Conservation (phyloP, 2,797 vertebrate species). For the Brachyalestes nurse region DNA sequence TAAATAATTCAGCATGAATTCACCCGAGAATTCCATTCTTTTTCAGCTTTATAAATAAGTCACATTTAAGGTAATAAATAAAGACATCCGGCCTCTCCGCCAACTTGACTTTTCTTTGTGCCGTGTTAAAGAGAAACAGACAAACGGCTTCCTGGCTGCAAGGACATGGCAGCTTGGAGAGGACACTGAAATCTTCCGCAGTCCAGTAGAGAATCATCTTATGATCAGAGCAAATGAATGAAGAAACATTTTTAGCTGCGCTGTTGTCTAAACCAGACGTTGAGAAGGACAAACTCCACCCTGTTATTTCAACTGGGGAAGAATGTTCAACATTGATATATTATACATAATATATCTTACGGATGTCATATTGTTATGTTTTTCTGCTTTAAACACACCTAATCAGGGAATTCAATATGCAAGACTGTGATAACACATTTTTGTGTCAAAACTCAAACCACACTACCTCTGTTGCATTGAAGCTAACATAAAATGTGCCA, state of each 20-base stretch:
- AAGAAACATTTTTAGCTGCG: neutral
- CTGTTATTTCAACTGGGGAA: no score
- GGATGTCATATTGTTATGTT: no score
- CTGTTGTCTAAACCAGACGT: neutral
- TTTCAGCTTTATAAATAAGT: constrained; percentile 83
- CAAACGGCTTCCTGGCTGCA: neutral
- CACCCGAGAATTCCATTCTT: constrained; percentile 82
- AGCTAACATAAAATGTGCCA: no score
- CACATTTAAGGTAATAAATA: constrained; percentile 80
- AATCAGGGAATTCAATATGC: no score
- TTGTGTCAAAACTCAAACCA: no score
- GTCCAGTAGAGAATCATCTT: neutral
- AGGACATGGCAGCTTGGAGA: neutral
- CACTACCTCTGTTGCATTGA: no score
- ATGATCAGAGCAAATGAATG: neutral
- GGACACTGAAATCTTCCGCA: neutral
- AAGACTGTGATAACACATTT: no score
- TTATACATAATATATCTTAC: no score
- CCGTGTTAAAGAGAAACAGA: constrained; percentile 5
- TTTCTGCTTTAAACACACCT: no score
- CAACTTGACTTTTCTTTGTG: constrained; percentile 66
- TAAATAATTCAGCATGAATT: constrained; percentile 83
- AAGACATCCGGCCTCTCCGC: constrained; percentile 76
- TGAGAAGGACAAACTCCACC: neutral
- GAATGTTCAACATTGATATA: no score